phyloP scores from a whole-genome alignment of 2,113 vertebrate genomes.

The Blennius ocellaris region DNA sequence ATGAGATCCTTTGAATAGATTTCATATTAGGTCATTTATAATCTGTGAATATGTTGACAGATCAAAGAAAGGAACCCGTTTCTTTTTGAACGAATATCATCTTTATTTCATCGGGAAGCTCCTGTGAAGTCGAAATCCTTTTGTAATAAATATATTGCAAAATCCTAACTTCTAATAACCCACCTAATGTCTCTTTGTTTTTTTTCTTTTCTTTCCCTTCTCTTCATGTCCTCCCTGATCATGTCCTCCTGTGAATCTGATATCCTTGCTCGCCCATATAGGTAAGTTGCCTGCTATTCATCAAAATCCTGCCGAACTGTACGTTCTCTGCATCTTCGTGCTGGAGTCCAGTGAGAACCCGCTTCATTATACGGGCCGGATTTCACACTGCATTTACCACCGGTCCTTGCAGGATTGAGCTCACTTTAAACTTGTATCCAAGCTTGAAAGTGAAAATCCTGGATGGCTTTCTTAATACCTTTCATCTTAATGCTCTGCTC shows the following conservation, averaged over 20 bases:
- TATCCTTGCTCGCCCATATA: constrained; percentile 6
- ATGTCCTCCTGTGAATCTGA: neutral
- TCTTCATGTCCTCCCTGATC: neutral
- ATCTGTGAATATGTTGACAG: too few relatives aligned
- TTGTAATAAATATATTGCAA: too few relatives aligned
- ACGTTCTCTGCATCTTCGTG: constrained; percentile 18
- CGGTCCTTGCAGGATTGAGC: neutral
- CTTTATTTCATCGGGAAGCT: too few relatives aligned
- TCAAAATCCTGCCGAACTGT: neutral
- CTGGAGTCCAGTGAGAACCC: constrained; percentile 6
- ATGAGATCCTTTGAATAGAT: too few relatives aligned
- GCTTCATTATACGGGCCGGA: constrained; percentile 5
- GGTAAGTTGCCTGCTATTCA: constrained; percentile 32
- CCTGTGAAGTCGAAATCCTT: too few relatives aligned
- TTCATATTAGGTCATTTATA: too few relatives aligned
- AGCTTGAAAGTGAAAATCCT: constrained; percentile 8
- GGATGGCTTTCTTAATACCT: neutral
- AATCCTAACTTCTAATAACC: neutral
- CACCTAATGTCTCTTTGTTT: neutral
- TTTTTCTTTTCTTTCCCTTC: constrained; percentile 1
- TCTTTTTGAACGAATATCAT: too few relatives aligned
- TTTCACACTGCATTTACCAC: neutral
- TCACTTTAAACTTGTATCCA: neutral
- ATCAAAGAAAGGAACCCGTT: too few relatives aligned
- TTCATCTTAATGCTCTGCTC: neutral